These are phyloP conservation scores for Chloromyia formosa DNA, from an alignment of 2,888 invertebrate species.

Conservation along the genomic window DNA sequence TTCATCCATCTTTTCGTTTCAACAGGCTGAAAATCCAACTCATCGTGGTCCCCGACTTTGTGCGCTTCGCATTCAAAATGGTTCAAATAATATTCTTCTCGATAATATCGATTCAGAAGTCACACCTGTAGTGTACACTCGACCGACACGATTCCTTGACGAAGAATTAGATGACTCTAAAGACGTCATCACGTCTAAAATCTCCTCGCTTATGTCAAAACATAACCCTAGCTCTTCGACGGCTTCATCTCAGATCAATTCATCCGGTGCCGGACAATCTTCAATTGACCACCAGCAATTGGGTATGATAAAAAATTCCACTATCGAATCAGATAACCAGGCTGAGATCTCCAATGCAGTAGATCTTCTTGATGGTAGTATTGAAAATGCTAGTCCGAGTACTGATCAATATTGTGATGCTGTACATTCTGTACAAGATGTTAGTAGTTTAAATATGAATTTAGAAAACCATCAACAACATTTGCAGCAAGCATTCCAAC, in stretches of 20 bases:
- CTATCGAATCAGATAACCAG: background rate
- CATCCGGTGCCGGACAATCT: conserved; percentile 9
- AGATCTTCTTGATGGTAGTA: conserved; percentile 10
- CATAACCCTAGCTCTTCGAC: background rate
- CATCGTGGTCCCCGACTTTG: conserved; percentile 76
- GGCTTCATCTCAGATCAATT: conserved; percentile 19
- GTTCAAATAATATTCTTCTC: conserved; percentile 80
- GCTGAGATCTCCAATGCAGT: background rate
- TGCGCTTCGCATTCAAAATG: conserved; percentile 78
- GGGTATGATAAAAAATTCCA: background rate
- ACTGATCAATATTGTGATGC: conserved; percentile 45
- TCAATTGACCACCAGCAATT: background rate
- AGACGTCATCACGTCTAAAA: conserved; percentile 62
- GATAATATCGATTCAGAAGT: conserved; percentile 78
- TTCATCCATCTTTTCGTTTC: background rate
- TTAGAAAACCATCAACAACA: conserved; percentile 38
- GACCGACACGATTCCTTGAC: conserved; percentile 65
- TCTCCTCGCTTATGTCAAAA: conserved; percentile 50
- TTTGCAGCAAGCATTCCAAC: conserved; percentile 17
- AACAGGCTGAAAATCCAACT: conserved; percentile 64
- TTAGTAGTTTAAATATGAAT: conserved; percentile 34
- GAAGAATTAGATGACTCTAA: conserved; percentile 63
- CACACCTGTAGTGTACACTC: conserved; percentile 77
- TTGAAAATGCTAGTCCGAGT: conserved; percentile 8
- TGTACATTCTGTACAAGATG: conserved; percentile 33